A percentile compares a stretch with the other conserved stretches of the same genome.
phyloP scores from a whole-genome alignment of 2,113 vertebrate genomes.

The Ovis canadensis region DNA sequence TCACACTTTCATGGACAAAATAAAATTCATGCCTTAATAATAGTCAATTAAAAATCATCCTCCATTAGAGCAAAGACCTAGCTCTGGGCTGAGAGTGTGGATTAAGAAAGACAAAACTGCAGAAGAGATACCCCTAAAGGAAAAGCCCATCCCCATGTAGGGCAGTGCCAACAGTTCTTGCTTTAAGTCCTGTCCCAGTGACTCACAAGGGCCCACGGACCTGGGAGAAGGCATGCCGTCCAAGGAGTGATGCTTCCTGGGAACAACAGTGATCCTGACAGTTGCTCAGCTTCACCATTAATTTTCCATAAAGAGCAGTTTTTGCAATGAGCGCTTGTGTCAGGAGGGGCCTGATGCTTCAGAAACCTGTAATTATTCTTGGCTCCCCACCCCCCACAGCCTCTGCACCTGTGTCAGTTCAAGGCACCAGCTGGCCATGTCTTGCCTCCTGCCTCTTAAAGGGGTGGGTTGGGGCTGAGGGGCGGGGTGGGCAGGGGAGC shows the following conservation, averaged over 20 bases:
- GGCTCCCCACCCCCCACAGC: constrained; percentile 82
- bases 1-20: neutral
- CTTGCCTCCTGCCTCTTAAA: constrained; percentile 81
- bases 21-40: neutral
- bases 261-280: constrained; percentile 76
- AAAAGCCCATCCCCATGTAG: constrained; percentile 27
- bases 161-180: constrained; percentile 30
- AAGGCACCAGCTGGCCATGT: constrained; percentile 85
- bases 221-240: constrained; percentile 64
- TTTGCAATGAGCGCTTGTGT: constrained; percentile 80
- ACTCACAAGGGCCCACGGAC: neutral
- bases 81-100: constrained; percentile 35
- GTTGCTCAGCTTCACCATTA: constrained; percentile 79
- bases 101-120: neutral
- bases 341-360: constrained; percentile 83
- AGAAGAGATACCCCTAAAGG: neutral
- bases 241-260: constrained; percentile 64
- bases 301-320: constrained; percentile 86
- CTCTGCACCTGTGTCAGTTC: constrained; percentile 87
- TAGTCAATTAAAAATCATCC: neutral
- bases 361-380: constrained; percentile 87
- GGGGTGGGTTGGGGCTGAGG: neutral
- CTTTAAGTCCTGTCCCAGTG: neutral
- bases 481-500: neutral
- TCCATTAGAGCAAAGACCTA: constrained; percentile 28